Evolutionary conservation across 2,888 invertebrate genomes (phyloP).

Genomic region (Bembecia ichneumoniformis): DNA sequence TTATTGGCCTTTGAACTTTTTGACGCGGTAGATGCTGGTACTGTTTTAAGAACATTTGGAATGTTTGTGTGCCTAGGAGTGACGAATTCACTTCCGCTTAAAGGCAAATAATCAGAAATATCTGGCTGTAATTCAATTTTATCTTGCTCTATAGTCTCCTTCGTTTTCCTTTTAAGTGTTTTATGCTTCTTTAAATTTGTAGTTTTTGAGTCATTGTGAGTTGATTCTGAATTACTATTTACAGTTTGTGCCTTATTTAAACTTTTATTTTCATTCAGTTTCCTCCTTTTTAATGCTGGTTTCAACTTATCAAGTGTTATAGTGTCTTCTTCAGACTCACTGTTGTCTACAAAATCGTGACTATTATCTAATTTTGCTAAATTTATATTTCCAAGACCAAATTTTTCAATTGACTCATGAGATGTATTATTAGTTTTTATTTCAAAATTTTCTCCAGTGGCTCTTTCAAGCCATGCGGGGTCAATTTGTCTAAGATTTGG

Average conservation of each 20-base stretch:
- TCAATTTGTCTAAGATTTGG: constrained; percentile 39
- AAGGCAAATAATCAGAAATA: constrained; percentile 54
- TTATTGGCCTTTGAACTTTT: constrained; percentile 5
- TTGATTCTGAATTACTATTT: not conserved
- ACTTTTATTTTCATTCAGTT: constrained; percentile 22
- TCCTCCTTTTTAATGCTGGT: constrained; percentile 72
- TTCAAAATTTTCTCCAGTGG: constrained; percentile 44
- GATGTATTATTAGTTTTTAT: constrained; percentile 9
- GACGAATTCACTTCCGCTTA: constrained; percentile 48
- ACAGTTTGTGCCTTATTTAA: not conserved
- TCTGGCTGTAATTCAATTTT: constrained; percentile 49
- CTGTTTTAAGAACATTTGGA: constrained; percentile 26
- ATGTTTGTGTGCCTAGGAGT: constrained; percentile 43
- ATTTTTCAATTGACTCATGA: constrained; percentile 19
- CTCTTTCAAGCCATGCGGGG: constrained; percentile 58
- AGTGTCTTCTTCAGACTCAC: constrained; percentile 76
- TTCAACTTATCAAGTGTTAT: constrained; percentile 49
- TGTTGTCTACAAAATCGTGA: constrained; percentile 80
- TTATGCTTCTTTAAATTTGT: not conserved
- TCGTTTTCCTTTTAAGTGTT: constrained; percentile 8
- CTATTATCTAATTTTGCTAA: constrained; percentile 15
- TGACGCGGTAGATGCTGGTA: constrained; percentile 10
- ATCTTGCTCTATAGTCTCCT: constrained; percentile 12
- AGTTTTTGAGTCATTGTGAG: not conserved
- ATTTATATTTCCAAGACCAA: constrained; percentile 52